phyloP scores from a whole-genome alignment of 30 jellyfish, hydroid and myxozoan species.

The Catostylus mosaicus region DNA sequence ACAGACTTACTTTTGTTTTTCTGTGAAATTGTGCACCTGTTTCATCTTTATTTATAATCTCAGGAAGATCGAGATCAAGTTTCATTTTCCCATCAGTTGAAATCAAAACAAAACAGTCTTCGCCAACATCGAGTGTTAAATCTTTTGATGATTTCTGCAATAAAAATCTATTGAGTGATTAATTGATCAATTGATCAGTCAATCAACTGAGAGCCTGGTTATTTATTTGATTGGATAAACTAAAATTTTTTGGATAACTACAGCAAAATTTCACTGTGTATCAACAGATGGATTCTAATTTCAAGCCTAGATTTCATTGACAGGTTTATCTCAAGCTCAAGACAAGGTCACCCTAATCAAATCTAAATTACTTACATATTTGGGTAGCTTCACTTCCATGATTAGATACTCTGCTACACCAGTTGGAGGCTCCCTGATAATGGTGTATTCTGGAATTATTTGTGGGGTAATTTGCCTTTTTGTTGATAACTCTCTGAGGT shows the following conservation, averaged over 20 bases:
- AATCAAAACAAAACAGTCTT: slow-evolving; percentile 66
- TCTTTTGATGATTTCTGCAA: slow-evolving; percentile 56
- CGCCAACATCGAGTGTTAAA: slow-evolving; percentile 75
- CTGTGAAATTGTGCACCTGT: slow-evolving; percentile 84
- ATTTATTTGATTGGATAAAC: too few species aligned
- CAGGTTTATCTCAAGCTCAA: too few species aligned
- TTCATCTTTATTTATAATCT: slow-evolving; percentile 46
- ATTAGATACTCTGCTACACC: slow-evolving; percentile 75
- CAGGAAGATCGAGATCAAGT: slow-evolving; percentile 78
- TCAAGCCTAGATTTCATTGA: too few species aligned
- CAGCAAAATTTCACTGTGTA: too few species aligned
- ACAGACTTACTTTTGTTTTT: slow-evolving; percentile 55
- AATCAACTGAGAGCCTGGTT: too few species aligned
- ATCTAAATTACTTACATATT: slow-evolving; percentile 31
- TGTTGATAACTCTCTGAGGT: slow-evolving; percentile 30
- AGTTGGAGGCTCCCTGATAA: slow-evolving; percentile 61
- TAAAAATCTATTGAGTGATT: neutral
- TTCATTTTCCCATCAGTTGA: slow-evolving; percentile 38
- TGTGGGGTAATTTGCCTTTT: neutral
- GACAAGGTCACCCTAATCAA: too few species aligned
- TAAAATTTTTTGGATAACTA: too few species aligned
- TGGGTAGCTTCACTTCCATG: slow-evolving; percentile 73
- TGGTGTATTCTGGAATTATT: slow-evolving; percentile 44
- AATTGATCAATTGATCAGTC: too few species aligned
- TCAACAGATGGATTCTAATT: too few species aligned